phyloP scores from a whole-genome alignment of 2,797 vertebrate genomes.

The Sebastes cheni region DNA sequence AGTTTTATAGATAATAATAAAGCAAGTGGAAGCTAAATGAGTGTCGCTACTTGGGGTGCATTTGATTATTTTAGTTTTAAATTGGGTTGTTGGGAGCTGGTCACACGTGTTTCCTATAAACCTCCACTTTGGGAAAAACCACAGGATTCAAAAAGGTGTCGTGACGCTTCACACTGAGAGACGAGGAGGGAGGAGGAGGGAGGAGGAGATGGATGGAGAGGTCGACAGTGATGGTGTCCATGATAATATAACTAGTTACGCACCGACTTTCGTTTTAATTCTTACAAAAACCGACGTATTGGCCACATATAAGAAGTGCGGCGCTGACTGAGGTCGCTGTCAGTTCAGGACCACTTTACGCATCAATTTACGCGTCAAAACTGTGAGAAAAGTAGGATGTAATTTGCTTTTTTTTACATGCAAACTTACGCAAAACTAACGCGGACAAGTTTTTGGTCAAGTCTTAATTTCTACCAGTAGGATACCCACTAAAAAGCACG shows the following conservation, averaged over 20 bases:
- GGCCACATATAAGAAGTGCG: not conserved
- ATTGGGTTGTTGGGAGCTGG: not conserved
- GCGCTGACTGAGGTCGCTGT: conserved; percentile 72
- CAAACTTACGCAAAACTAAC: not conserved
- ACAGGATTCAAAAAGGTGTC: conserved; percentile 63
- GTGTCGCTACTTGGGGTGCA: conserved; percentile 25
- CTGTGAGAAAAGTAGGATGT: conserved; percentile 15
- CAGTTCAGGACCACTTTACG: conserved; percentile 78
- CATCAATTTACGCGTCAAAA: not conserved
- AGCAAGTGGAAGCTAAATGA: no score
- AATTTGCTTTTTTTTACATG: not conserved
- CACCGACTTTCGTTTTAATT: conserved; percentile 31
- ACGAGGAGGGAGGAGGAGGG: not conserved
- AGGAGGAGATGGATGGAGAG: conserved; percentile 65
- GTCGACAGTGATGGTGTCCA: conserved; percentile 59
- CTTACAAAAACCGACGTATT: not conserved
- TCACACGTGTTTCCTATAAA: conserved; percentile 56
- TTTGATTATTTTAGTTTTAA: not conserved
- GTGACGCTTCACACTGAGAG: conserved; percentile 65
- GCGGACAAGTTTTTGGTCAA: conserved; percentile 42
- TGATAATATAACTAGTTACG: conserved; percentile 28
- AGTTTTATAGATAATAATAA: no score
- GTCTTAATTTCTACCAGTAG: conserved; percentile 6
- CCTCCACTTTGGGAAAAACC: conserved; percentile 31
- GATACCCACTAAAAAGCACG: conserved; percentile 6